These are phyloP conservation scores for Mesaphorura yosii DNA, from an alignment of 1,140 invertebrate genomes.

Conservation along the genomic window DNA sequence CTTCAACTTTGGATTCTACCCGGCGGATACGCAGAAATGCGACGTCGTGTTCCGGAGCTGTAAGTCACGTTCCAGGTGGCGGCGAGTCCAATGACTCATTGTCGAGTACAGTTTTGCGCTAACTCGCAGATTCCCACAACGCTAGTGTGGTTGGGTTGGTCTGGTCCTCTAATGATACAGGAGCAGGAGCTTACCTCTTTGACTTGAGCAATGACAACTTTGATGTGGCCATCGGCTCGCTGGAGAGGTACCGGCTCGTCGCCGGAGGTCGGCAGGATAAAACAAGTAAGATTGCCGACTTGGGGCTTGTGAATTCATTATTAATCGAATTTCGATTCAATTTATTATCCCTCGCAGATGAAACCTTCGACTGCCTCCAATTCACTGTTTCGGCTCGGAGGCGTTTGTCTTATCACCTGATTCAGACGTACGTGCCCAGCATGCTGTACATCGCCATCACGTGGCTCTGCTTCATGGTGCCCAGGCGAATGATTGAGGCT, in stretches of 20 bases:
- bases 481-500: constrained; percentile 25
- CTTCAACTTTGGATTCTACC: constrained; percentile 9
- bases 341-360: neutral
- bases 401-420: constrained; percentile 45
- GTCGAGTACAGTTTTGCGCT: neutral
- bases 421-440: constrained; percentile 51
- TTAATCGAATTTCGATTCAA: neutral
- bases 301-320: neutral
- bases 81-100: neutral
- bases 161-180: too few relatives aligned
- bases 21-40: constrained; percentile 9
- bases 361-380: constrained; percentile 14
- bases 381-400: constrained; percentile 42
- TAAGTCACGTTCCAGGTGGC: neutral
- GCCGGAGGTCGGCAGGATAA: neutral
- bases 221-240: neutral
- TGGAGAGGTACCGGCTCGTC: neutral
- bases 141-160: neutral
- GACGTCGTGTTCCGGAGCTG: constrained; percentile 3
- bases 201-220: neutral
- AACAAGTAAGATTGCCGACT: neutral
- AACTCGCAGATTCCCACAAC: neutral
- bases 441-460: constrained; percentile 52
- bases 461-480: constrained; percentile 52
- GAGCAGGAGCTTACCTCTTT: neutral